Evolutionary conservation across 2,888 invertebrate species (phyloP), one percentile per base, ranked within the genome.

Genomic region (Eupelmus urozonus): DNA sequence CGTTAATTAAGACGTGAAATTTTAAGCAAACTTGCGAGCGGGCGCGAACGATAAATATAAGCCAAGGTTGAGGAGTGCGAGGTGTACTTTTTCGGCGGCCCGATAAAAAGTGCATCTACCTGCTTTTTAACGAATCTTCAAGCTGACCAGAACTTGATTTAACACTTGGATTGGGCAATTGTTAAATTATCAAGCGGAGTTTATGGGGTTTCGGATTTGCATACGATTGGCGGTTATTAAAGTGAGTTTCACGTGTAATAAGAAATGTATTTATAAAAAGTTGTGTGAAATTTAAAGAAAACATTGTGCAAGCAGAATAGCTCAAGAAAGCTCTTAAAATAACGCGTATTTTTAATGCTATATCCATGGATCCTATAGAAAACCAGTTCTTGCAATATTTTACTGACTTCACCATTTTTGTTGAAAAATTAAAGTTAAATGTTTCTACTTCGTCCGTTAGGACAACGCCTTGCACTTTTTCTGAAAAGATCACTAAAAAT

Each of bases 1-100:
- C 20, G 74, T 78, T 75, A 78, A 80, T 80, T 78, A 40, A 67
- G 75, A 80, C 16, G 74, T 62, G 74, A 77, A 80, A 77, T 74
- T 76, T 76, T 60, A 20, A 63, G 76, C 25, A 72, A 72, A 71
- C 67, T 70, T 57, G 71, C 27, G 69, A 42, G 53, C 27, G 29
- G 16, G 5, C 16, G n/a, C 34, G 51, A 45, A 76, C 18, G 53
- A 57, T 75, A 79, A 70, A 74, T n/a, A n/a, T 42, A 45, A 76
- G 80, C 51, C 76, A 80, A 80, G 80, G 76, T 80, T 80, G 65
- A 34, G 18, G 29, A 62, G 53, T 40, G 34, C 53, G 51, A n/a
- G 27, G n/a, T 25, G 18, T 13, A 23, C 16, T n/a, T 60, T 70
- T 29, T 40, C 16, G 67, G 27, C 29, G 29, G 20, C 4, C 13